Evolutionary conservation across 2,888 invertebrate species (phyloP).

Genomic region (Chrysotoxum bicinctum): DNA sequence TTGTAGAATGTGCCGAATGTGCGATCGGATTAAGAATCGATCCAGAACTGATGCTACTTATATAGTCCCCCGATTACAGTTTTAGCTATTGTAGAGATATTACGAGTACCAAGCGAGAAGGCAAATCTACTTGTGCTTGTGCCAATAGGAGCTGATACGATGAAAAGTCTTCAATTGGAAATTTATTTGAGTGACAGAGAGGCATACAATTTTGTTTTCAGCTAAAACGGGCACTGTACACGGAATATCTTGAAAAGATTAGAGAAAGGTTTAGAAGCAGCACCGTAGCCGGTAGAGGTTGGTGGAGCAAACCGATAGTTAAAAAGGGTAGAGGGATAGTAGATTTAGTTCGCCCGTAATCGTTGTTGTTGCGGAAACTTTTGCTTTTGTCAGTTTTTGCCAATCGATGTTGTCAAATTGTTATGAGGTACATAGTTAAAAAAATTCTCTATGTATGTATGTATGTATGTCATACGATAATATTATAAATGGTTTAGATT

Average conservation of each 20-base stretch:
- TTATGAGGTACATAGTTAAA: too few relatives aligned
- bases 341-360: too few relatives aligned
- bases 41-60: constrained; percentile 33
- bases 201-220: background rate
- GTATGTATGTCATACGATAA: background rate
- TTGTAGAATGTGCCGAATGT: constrained; percentile 13
- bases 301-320: background rate
- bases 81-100: background rate
- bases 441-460: too few relatives aligned
- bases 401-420: background rate
- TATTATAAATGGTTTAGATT: background rate
- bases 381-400: background rate
- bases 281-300: background rate
- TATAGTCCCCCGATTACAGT: constrained; percentile 36
- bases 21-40: constrained; percentile 46
- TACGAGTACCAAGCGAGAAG: constrained; percentile 40
- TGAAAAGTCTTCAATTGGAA: background rate
- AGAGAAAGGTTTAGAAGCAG: background rate
- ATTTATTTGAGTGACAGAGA: constrained; percentile 12
- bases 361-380: background rate
- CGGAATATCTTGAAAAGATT: constrained; percentile 8
- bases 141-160: background rate
- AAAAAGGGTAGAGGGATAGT: too few relatives aligned
- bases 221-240: constrained; percentile 27
- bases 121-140: background rate